Conservation (phyloP, 1,140 invertebrate genomes). For the Adoxophyes honmai region DNA sequence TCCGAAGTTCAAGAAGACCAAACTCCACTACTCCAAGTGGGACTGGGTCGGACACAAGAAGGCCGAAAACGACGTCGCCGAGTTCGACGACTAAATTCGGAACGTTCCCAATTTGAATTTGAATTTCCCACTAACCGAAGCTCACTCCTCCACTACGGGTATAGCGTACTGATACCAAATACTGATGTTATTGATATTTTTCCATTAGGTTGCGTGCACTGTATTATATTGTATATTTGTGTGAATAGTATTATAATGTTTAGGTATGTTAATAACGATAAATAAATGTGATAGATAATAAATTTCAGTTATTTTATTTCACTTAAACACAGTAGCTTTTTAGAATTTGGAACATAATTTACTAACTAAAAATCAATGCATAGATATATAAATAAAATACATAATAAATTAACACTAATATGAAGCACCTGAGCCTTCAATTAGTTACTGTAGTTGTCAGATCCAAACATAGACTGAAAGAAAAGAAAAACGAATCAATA, state of each 20-base stretch:
- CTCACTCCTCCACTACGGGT: slow-evolving; percentile 42
- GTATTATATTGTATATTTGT: slow-evolving; percentile 43
- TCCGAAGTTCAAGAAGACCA: slow-evolving; percentile 76
- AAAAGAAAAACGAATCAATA: slow-evolving; percentile 38
- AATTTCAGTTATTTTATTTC: background rate
- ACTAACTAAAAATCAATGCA: no score
- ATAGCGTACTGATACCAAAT: slow-evolving; percentile 48
- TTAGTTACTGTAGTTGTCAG: slow-evolving; percentile 66
- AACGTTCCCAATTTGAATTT: no score
- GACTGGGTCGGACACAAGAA: slow-evolving; percentile 78
- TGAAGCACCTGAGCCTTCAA: slow-evolving; percentile 11
- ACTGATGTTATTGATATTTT: slow-evolving; percentile 27
- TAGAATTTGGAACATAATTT: slow-evolving; percentile 2
- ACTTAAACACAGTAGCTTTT: background rate
- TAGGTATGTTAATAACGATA: slow-evolving; percentile 46
- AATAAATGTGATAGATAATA: background rate
- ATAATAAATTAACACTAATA: background rate
- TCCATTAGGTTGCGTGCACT: slow-evolving; percentile 45
- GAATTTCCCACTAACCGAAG: background rate
- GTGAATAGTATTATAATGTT: slow-evolving; percentile 48
- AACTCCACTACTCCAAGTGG: slow-evolving; percentile 79
- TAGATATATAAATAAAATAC: slow-evolving; percentile 43
- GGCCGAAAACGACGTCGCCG: slow-evolving; percentile 62
- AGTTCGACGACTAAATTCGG: slow-evolving; percentile 60
- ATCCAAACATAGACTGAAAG: slow-evolving; percentile 70